phyloP scores from a whole-genome alignment of 2,888 invertebrate genomes.

The Fragum whitleyi region DNA sequence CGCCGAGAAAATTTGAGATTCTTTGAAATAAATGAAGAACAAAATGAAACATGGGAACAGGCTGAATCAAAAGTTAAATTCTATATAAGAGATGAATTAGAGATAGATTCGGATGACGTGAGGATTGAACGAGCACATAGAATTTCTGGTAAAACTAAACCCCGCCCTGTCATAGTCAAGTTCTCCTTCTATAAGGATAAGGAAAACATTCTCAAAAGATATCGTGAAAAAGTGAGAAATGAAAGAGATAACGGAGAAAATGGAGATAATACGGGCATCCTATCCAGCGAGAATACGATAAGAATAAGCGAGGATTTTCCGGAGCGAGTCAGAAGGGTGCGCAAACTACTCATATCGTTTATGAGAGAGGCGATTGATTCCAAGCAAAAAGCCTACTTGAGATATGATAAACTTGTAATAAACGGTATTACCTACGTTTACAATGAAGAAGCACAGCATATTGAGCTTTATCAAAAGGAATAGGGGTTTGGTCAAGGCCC shows the following conservation, averaged over 20 bases:
- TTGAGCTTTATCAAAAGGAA: background rate
- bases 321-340: background rate
- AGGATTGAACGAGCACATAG: constrained; percentile 1
- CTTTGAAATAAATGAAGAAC: background rate
- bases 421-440: background rate
- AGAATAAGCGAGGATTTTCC: constrained; percentile 12
- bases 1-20: too few relatives aligned
- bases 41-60: constrained; percentile 1
- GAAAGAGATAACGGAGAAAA: background rate
- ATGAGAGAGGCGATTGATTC: too few relatives aligned
- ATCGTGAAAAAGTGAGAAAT: background rate
- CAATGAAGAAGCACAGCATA: background rate
- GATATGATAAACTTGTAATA: too few relatives aligned
- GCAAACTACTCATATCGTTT: background rate
- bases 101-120: background rate
- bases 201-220: background rate
- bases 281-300: background rate
- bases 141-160: background rate
- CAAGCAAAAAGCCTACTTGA: too few relatives aligned
- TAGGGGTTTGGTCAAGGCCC: background rate
- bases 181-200: too few relatives aligned
- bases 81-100: background rate
- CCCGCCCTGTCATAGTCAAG: too few relatives aligned
- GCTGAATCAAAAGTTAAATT: background rate
- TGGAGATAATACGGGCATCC: background rate